Percentiles rank a stretch among this genome's conserved stretches.
Evolutionary conservation across 2,888 invertebrate genomes (phyloP).

Genomic region (Chloroclystis v-ata): DNA sequence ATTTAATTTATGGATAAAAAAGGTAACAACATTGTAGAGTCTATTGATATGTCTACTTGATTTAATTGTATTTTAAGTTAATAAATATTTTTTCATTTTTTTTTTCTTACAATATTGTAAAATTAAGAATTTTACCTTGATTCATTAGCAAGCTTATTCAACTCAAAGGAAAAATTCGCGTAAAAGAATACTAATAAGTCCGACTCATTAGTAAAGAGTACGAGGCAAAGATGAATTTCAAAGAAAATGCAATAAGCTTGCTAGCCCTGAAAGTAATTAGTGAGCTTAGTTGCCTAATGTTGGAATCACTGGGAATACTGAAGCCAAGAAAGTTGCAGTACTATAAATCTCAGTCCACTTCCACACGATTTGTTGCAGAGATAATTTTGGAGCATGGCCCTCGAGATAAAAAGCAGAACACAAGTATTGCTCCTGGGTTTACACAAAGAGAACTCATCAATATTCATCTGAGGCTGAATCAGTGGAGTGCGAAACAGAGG

Average conservation of each 20-base stretch:
- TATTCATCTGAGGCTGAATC: conserved; percentile 34
- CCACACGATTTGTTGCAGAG: conserved; percentile 10
- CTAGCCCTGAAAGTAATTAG: conserved; percentile 10
- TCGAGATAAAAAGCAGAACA: conserved; percentile 20
- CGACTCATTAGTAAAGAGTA: conserved; percentile 23
- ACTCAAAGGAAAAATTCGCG: conserved; percentile 20
- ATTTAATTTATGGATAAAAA: too few species aligned
- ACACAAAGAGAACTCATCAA: conserved; percentile 30
- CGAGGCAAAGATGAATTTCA: conserved; percentile 14
- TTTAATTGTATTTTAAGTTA: too few species aligned
- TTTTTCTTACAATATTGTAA: conserved; percentile 3
- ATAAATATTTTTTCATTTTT: too few species aligned
- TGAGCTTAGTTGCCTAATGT: conserved; percentile 6
- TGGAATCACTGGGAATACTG: not conserved
- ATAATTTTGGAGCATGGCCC: conserved; percentile 7
- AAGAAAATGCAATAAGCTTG: conserved; percentile 17
- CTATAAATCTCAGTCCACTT: not conserved
- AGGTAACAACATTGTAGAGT: too few species aligned
- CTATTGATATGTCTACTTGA: too few species aligned
- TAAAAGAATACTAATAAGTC: conserved; percentile 28
- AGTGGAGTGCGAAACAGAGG: conserved; percentile 47
- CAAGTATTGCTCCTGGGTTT: conserved; percentile 19
- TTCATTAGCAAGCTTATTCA: conserved; percentile 25
- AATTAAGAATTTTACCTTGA: conserved; percentile 14
- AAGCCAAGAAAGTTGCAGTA: not conserved